A percentile compares a stretch with the other conserved stretches of the same genome.
Conservation (phyloP, 2,888 invertebrate species). For the Spodoptera exigua region DNA sequence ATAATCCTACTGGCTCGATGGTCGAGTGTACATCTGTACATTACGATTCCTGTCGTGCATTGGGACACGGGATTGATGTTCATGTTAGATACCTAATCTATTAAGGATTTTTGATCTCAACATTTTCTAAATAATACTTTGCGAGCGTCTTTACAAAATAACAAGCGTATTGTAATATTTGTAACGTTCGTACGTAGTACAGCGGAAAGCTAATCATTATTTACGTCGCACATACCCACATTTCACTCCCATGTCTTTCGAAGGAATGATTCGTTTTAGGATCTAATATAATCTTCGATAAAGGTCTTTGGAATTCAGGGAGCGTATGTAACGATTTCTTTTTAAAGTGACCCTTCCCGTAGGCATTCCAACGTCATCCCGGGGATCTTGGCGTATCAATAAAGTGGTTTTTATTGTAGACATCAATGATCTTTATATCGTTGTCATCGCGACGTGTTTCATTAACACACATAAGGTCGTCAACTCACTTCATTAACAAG, state of each 20-base stretch:
- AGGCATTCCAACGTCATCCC: constrained; percentile 34
- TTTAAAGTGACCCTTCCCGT: constrained; percentile 49
- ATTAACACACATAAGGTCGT: constrained; percentile 40
- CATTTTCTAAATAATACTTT: no score
- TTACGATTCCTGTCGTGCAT: no score
- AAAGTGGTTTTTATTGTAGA: constrained; percentile 37
- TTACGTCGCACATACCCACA: constrained; percentile 42
- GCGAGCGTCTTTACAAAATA: no score
- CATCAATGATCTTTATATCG: constrained; percentile 36
- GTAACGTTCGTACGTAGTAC: constrained; percentile 3
- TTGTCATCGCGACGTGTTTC: constrained; percentile 29
- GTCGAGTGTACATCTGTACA: no score
- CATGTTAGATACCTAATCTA: no score
- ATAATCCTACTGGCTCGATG: constrained; percentile 35
- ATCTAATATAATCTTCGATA: constrained; percentile 58
- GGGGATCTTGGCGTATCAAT: constrained; percentile 24
- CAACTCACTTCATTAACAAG: constrained; percentile 11
- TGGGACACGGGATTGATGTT: no score
- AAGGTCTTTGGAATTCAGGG: constrained; percentile 57
- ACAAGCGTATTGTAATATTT: no score
- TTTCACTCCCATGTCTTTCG: constrained; percentile 49
- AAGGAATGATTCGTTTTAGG: constrained; percentile 60
- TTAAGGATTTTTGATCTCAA: no score
- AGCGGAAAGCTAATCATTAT: constrained; percentile 49
- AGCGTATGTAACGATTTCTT: constrained; percentile 55